Evolutionary conservation across 2,888 invertebrate genomes (phyloP).

Genomic region (Xylota segnis): DNA sequence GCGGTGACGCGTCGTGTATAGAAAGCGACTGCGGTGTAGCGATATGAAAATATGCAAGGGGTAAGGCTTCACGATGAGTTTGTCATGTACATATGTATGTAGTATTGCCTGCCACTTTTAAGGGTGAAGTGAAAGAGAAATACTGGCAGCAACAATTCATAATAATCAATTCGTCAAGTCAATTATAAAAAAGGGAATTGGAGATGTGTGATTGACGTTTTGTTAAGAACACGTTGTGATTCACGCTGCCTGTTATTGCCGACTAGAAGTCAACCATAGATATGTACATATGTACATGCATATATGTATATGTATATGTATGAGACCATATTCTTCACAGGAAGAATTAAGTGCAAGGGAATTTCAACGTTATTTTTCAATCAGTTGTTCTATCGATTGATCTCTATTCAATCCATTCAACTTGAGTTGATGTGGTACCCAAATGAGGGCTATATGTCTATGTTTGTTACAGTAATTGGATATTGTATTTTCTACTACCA

Average conservation of each 20-base stretch:
- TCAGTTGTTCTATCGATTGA: slow-evolving; percentile 47
- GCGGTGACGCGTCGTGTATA: slow-evolving; percentile 53
- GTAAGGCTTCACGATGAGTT: slow-evolving; percentile 42
- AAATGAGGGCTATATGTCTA: neutral
- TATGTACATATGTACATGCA: neutral
- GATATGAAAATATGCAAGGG: slow-evolving; percentile 30
- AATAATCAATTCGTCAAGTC: slow-evolving; percentile 75
- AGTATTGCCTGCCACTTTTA: slow-evolving; percentile 35
- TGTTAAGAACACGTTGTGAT: slow-evolving; percentile 57
- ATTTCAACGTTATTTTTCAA: slow-evolving; percentile 50
- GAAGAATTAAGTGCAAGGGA: slow-evolving; percentile 15
- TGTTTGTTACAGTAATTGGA: neutral
- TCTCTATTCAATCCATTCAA: slow-evolving; percentile 44
- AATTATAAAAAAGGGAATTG: slow-evolving; percentile 67
- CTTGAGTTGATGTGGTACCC: neutral
- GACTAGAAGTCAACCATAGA: slow-evolving; percentile 18
- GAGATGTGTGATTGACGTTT: slow-evolving; percentile 69
- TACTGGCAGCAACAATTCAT: slow-evolving; percentile 64
- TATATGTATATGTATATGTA: neutral
- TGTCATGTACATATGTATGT: too few species aligned
- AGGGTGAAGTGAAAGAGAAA: slow-evolving; percentile 42
- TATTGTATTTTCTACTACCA: neutral
- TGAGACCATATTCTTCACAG: slow-evolving; percentile 28
- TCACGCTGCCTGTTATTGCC: slow-evolving; percentile 44
- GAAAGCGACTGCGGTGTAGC: slow-evolving; percentile 4